phyloP scores from a whole-genome alignment of 1,140 invertebrate genomes.

The Drosophila biarmipes region DNA sequence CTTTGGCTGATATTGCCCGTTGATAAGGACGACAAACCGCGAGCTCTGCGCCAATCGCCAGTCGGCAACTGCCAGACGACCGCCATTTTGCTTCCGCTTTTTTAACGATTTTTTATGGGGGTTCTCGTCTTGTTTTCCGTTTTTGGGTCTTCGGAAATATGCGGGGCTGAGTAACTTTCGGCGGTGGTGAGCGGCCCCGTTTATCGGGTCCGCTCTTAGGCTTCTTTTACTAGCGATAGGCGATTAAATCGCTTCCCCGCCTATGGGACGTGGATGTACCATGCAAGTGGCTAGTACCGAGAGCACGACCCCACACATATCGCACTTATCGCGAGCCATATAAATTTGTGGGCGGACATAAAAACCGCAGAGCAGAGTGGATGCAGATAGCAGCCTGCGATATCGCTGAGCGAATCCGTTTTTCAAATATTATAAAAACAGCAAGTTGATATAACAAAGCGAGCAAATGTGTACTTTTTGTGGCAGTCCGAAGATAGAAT shows the following conservation, averaged over 20 bases:
- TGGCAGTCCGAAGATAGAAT: conserved; percentile 1
- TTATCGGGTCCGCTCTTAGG: conserved; percentile 25
- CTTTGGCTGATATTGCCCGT: conserved; percentile 46
- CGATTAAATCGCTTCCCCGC: conserved; percentile 23
- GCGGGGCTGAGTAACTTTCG: conserved; percentile 15
- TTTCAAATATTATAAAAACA: conserved; percentile 49
- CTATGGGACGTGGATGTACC: conserved; percentile 1
- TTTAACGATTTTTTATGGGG: conserved; percentile 19
- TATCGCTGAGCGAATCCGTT: conserved; percentile 45
- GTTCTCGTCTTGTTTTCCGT: background rate
- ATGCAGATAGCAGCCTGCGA: conserved; percentile 53
- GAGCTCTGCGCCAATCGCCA: conserved; percentile 54
- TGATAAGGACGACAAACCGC: conserved; percentile 34
- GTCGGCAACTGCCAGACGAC: conserved; percentile 17
- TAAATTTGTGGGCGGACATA: conserved; percentile 80
- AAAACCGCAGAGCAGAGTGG: conserved; percentile 44
- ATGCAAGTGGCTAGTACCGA: conserved; percentile 6
- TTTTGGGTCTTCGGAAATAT: background rate
- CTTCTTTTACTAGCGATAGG: conserved; percentile 26
- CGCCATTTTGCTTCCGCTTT: conserved; percentile 67
- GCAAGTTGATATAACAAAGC: conserved; percentile 2
- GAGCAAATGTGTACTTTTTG: background rate
- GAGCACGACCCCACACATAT: conserved; percentile 27
- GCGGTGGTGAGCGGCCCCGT: conserved; percentile 1
- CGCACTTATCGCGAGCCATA: conserved; percentile 66